Evolutionary conservation across 2,113 vertebrate genomes (phyloP).

Genomic region (Poicephalus gulielmi): DNA sequence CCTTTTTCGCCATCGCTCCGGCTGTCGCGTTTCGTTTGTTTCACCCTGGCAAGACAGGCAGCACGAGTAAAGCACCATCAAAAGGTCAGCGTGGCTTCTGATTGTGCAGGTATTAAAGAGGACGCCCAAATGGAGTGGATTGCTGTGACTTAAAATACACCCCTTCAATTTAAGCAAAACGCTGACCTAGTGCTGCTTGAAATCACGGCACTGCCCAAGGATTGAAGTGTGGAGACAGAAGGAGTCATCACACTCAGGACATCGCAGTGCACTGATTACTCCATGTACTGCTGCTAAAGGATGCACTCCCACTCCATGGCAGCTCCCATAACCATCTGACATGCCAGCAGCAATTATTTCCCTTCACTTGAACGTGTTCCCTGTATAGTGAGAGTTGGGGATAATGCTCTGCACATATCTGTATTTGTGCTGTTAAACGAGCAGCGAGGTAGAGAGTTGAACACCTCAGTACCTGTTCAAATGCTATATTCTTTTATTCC

Average conservation of each 20-base stretch:
- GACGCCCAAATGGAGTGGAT: not conserved
- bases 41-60: not conserved
- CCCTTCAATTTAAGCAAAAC: not conserved
- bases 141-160: accelerated
- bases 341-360: not conserved
- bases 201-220: accelerated
- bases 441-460: not conserved
- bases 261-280: not conserved
- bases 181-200: not conserved
- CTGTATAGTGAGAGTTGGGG: not conserved
- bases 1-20: not conserved
- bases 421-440: not conserved
- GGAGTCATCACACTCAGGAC: not conserved
- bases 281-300: not conserved
- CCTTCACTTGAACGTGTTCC: not conserved
- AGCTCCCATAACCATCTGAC: not conserved
- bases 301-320: accelerated
- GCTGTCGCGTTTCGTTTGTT: not conserved
- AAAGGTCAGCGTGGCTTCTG: accelerated
- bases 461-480: not conserved
- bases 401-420: not conserved
- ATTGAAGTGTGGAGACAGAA: not conserved
- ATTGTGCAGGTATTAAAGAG: not conserved
- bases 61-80: not conserved
- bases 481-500: not conserved